A percentile compares a stretch with the other conserved stretches of the same genome.
These are phyloP conservation scores for Tribolium castaneum DNA, from an alignment of 1,140 invertebrate genomes.

Conservation along the genomic window DNA sequence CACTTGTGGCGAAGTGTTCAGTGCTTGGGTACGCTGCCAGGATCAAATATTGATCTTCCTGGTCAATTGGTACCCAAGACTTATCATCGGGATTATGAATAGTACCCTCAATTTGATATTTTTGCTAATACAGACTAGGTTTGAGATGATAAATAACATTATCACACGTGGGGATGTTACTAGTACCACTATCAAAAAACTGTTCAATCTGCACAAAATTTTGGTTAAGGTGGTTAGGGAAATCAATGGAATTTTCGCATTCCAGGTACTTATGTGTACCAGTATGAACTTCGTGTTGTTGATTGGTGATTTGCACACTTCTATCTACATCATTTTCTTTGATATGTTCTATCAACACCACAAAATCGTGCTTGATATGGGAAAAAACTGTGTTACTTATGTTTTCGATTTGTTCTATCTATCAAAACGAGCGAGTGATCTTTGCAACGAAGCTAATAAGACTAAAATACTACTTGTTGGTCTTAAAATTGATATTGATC, in stretches of 20 bases:
- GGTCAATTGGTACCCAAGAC: not conserved
- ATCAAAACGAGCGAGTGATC: not conserved
- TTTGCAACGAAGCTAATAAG: slow-evolving; percentile 30
- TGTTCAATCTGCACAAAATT: not conserved
- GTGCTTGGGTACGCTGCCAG: not conserved
- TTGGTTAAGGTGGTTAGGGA: slow-evolving; percentile 1
- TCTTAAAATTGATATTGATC: slow-evolving; percentile 32
- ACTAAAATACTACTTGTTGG: slow-evolving; percentile 22
- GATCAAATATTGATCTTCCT: not conserved
- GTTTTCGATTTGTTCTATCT: slow-evolving; percentile 5
- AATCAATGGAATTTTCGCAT: slow-evolving; percentile 37
- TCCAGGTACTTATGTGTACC: slow-evolving; percentile 24
- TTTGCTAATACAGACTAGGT: not conserved
- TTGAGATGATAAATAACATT: slow-evolving; percentile 29
- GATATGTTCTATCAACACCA: slow-evolving; percentile 7
- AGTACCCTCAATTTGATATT: not conserved
- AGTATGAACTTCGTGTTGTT: slow-evolving; percentile 26
- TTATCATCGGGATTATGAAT: not conserved
- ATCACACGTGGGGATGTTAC: not conserved
- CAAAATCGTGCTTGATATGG: not conserved
- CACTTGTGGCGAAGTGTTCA: not conserved
- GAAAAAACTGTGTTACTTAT: not conserved
- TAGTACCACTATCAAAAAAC: no score
- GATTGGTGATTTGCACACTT: slow-evolving; percentile 35
- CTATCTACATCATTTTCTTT: slow-evolving; percentile 38